Base-by-base conservation (phyloP, 2,888 invertebrate genomes). In the Metacarcinus magister region DNA sequence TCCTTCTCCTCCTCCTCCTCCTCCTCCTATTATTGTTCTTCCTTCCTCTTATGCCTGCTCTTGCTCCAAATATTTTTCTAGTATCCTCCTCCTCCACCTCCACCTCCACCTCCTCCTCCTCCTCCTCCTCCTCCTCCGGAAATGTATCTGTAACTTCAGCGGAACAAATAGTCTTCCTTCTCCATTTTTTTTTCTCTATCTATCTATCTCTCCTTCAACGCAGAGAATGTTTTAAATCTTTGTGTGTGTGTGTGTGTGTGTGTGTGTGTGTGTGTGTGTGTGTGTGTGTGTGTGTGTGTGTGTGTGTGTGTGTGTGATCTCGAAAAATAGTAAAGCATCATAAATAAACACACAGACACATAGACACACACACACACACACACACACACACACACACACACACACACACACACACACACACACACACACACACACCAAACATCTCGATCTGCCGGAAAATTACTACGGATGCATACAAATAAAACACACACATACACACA, bases 261-360 rank as follows among this genome's bases (percentile, higher is more conserved):
- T 87, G 87, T 87, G 87, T 87, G 87, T 87, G 87, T 87, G 87
- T 87, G 87, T 87, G 87, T 87, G 87, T 87, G 87, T 87, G 87
- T 87, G 87, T 87, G 87, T 87, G 87, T 87, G 87, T 87, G 87
- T 39, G 87, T 39, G 87, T 87, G 87, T 87, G 87, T 87, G 87
- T 87, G 67, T n/a, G n/a, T 87, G 28, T 87, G 87, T 87, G 87
- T 87, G 87, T 87, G 32, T 87, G 87, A 7, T 28, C 13, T 28
- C 2, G 87, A n/a, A 28, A 39, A 16, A 2, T 23, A n/a, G 2
- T 5, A 16, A 60, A 0, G 19, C 60, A 16, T 60, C 19, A 60
- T 60, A 60, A 60, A n/a, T 75, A 0, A 28, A 23, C 7, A n/a
- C 75, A 5, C n/a, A 8, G 7, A n/a, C n/a, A n/a, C n/a, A n/a